Evolutionary conservation across 1,140 invertebrate genomes (phyloP).

Genomic region (Formica exsecta): DNA sequence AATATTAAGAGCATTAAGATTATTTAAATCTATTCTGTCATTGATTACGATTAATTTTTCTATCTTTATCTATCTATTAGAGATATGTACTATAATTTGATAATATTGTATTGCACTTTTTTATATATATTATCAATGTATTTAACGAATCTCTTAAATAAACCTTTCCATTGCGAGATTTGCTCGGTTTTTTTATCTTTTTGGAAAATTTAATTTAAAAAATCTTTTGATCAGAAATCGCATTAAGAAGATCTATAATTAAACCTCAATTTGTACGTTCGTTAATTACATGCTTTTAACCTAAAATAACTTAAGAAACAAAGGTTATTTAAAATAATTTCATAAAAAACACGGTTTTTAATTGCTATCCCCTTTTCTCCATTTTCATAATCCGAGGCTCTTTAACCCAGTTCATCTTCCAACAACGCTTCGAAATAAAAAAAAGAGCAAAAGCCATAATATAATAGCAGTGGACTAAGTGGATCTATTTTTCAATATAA

Average conservation of each 20-base stretch:
- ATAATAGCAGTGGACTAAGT: too few relatives aligned
- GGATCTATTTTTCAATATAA: background rate
- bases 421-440: background rate
- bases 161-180: background rate
- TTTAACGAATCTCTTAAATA: background rate
- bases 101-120: background rate
- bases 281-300: background rate
- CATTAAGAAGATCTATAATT: slow-evolving; percentile 26
- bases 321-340: slow-evolving; percentile 13
- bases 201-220: slow-evolving; percentile 18
- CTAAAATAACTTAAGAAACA: background rate
- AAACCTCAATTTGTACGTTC: slow-evolving; percentile 6
- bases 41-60: too few relatives aligned
- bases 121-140: background rate
- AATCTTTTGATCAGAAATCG: background rate
- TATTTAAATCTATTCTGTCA: too few relatives aligned
- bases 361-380: background rate
- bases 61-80: too few relatives aligned
- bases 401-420: background rate
- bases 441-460: background rate
- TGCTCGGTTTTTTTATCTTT: background rate
- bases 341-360: background rate
- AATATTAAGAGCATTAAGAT: too few relatives aligned
- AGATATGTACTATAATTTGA: background rate
- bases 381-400: background rate